phyloP scores from a whole-genome alignment of 1,140 invertebrate species.

The Leptestheria dahalacensis region DNA sequence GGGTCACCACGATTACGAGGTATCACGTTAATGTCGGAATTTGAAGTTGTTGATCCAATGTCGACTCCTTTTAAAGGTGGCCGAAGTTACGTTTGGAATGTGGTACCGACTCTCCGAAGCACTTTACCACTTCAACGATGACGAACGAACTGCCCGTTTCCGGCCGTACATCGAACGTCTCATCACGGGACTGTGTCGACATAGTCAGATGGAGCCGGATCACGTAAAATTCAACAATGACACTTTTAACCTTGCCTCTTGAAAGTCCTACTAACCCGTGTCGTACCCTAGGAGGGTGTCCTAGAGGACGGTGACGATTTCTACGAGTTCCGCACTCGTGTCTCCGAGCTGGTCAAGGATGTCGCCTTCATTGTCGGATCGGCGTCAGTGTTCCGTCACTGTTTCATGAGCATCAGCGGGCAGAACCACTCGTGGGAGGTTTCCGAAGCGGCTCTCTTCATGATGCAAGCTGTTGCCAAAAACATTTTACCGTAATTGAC shows the following conservation, averaged over 20 bases:
- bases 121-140: conserved; percentile 72
- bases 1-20: conserved; percentile 93
- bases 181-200: conserved; percentile 63
- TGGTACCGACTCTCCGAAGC: conserved; percentile 94
- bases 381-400: conserved; percentile 77
- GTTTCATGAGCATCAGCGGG: conserved; percentile 56
- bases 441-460: conserved; percentile 84
- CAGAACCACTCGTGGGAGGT: conserved; percentile 64
- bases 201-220: conserved; percentile 81
- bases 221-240: conserved; percentile 41
- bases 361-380: conserved; percentile 95
- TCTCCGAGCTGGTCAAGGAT: conserved; percentile 88
- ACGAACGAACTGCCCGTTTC: conserved; percentile 60
- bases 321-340: conserved; percentile 74
- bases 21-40: conserved; percentile 25
- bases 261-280: conserved; percentile 13
- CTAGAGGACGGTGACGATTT: conserved; percentile 75
- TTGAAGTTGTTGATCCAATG: background rate
- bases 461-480: conserved; percentile 90
- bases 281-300: conserved; percentile 48
- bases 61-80: conserved; percentile 45
- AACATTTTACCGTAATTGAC: conserved; percentile 82
- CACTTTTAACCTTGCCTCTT: conserved; percentile 12
- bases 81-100: conserved; percentile 90
- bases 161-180: conserved; percentile 79